Evolutionary conservation across 2,797 vertebrate species (phyloP).

Genomic region (Falco berigora): DNA sequence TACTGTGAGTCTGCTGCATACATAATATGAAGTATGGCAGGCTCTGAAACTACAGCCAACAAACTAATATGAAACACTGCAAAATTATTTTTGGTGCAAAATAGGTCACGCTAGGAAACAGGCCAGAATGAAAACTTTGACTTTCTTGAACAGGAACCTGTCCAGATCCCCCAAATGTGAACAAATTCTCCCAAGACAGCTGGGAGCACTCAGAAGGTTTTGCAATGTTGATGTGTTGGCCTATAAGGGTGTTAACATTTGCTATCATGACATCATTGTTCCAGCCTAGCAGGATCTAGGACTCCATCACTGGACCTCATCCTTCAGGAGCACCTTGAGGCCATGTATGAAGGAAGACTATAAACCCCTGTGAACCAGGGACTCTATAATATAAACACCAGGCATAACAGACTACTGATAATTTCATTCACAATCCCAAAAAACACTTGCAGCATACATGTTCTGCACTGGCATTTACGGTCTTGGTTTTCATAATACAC

Average conservation of each 20-base stretch:
- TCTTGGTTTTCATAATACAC: neutral
- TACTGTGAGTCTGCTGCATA: neutral
- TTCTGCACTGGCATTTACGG: neutral
- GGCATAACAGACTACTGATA: neutral
- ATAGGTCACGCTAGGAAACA: neutral
- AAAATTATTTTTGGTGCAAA: neutral
- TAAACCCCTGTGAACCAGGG: neutral
- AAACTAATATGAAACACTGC: neutral
- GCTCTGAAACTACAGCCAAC: neutral
- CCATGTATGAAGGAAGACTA: neutral
- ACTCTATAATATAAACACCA: neutral
- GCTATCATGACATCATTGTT: neutral
- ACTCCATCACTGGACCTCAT: fast-evolving
- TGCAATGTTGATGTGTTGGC: neutral
- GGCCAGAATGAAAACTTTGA: neutral
- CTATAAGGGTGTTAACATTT: neutral
- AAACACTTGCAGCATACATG: neutral
- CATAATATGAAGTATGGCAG: neutral
- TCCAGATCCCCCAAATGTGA: neutral
- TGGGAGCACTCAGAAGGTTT: neutral
- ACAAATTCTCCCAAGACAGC: neutral
- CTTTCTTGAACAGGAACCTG: neutral
- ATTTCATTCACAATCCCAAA: neutral
- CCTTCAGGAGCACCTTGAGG: neutral
- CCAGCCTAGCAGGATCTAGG: neutral